Evolutionary conservation across 2,888 invertebrate genomes (phyloP), one percentile per base, ranked within the genome.

Genomic region (Choreutis nemorana): DNA sequence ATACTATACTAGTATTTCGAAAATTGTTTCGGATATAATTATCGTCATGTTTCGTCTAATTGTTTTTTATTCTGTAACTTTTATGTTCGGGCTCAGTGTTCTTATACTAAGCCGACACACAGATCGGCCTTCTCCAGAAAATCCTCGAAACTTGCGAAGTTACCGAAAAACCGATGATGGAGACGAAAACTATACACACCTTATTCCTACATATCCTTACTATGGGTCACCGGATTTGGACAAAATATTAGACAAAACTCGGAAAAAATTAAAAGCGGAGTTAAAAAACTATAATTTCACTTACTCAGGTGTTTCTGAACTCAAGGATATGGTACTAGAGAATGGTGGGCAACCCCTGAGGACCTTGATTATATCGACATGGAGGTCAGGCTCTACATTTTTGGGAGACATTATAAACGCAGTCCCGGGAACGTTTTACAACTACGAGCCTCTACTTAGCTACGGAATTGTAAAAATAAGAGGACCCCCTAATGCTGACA

Each of bases 361-460:
- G 39, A 91, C 87, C 59, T 63, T 94, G 26, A 86, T 94, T 40
- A 71, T 93, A 35, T 91, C 93, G n/a, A 91, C 91, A 8, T 94
- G 94, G 92, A 82, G 94, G 43, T 91, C 92, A 3, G 94, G 94
- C 4, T 92, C 94, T 11, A 94, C 94, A 20, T 94, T 94, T 60
- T 80, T 94, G 29, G 94, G 93, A 30, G 93, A 93, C 52, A 84
- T 93, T 23, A 60, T 94, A 26, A 91, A 91, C 59, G 83, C 91
- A 13, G 84, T 92, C 57, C 93, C 94, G 10, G 92, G 87, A 15
- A 94, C 89, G 60, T 94, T 84, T 66, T 94, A 94, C 70, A 93
- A 94, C 59, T 94, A 94, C 56, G 94, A 95, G 64, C 94, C 94
- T 16, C 71, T 94, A 35, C 73, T 93, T 34, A 87, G 90, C 52